Evolutionary conservation across 1,140 invertebrate genomes (phyloP), one percentile per base, ranked within the genome.

Genomic region (Hyles vespertilio): DNA sequence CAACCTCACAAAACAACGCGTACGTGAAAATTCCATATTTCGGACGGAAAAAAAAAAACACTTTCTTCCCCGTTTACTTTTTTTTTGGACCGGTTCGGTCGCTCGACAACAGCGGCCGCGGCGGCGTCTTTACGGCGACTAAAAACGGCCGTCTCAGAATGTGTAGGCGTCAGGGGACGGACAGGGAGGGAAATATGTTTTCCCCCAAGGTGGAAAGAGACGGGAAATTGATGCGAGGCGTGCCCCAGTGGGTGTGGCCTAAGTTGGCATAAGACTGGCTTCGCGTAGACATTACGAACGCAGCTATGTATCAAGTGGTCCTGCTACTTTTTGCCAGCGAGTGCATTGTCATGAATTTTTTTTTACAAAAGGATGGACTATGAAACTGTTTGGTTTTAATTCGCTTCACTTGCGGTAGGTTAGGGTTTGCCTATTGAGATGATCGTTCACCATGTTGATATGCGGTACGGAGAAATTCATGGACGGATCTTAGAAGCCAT

Each of bases 291-390:
- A 45, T 32, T 58, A 48, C 46, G 50, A 46, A 62, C 60, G 58
- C 63, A 69, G 59, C 66, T 67, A 70, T 84, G 77, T 81, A 76
- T 82, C 79, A 80, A 81, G 63, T 69, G 63, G 61, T 69, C 59
- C 60, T 9, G 58, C 49, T 32, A 50, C 45, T 85, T 87, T 88
- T 86, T 85, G 79, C 67, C 5, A 5, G 0, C 11, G 60, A 62
- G 79, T 79, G 81, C 80, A 86, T 84, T 84, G 83, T 88, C 83
- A 81, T 76, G 61, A 33, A 47, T 69, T 74, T 84, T 82, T 85
- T 74, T 34, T 52, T 32, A 22, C 11, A n/a, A 53, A 55, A 58
- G 40, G 59, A 66, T 68, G 63, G 69, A 68, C 70, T 77, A 69
- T 74, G 63, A 70, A 70, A 68, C 56, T 43, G 61, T 62, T 51